Base-by-base conservation (phyloP, 2,797 vertebrate genomes). In the Darevskia nairensis region DNA sequence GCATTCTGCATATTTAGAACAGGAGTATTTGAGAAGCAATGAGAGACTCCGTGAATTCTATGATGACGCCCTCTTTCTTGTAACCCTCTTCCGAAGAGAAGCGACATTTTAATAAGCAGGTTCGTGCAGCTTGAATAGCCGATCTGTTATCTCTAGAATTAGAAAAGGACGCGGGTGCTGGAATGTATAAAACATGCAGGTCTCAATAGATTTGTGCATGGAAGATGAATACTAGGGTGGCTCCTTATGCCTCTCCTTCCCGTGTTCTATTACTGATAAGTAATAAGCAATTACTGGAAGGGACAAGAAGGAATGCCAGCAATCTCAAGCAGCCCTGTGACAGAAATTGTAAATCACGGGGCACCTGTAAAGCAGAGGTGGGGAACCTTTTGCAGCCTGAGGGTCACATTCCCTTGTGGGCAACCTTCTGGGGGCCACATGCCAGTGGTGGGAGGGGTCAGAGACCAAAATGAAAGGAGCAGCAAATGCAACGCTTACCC, bases 41-140 rank as follows among this genome's bases (percentile, higher is more conserved):
- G 41, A 80, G 32, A 25, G 25, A 10, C 61, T 35, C 61, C 3
- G 3, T 11, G 41, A 7, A 79, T 80, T 66, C 50, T 46, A 13
- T 8, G 23, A 50, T 6, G 39, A 11, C 23, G 64, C 35, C 6
- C 39, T 74, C 59, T 27, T 50, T 66, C 71, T 35, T 21, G 68
- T 44, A 61, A 86, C 35, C 21, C 55, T 82, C 74, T 74, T 74
- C 50, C 74, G n/a, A 66, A 80, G 78, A 72, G 27, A 85, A 66
- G 44, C n/a, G 77, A 80, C 41, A 80, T 81, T 89, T 89, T 85
- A 85, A 85, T 85, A 85, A 80, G 77, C 69, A 74, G 83, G 41
- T 74, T 75, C 68, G 3, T 64, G 77, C 75, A 39, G 77, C 83
- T 81, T 85, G 82, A 74, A 84, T 79, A 85, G 78, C 59, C 4